Evolutionary conservation across 2,797 vertebrate genomes (phyloP).

Genomic region (Anas georgica): DNA sequence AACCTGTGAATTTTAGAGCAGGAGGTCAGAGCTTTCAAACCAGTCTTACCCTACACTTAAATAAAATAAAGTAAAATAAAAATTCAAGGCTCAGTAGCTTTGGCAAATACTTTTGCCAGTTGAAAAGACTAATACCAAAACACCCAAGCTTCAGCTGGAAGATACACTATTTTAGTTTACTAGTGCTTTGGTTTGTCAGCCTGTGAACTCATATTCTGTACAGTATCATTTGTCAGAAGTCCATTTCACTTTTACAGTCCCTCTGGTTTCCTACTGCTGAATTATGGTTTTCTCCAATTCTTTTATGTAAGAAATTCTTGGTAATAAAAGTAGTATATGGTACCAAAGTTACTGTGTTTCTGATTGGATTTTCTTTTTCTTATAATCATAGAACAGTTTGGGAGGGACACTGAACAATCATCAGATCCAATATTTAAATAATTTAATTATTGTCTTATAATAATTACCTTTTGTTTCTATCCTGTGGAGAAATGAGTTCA

Average conservation of each 20-base stretch:
- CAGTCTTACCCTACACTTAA: not conserved
- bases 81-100: not conserved
- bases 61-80: not conserved
- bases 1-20: not conserved
- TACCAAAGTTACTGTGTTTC: not conserved
- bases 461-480: not conserved
- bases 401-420: not conserved
- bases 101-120: not conserved
- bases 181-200: not conserved
- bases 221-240: conserved; percentile 2
- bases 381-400: not conserved
- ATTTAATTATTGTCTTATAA: not conserved
- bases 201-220: not conserved
- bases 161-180: rapidly evolving
- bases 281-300: not conserved
- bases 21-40: not conserved
- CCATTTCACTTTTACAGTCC: conserved; percentile 21
- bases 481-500: not conserved
- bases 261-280: not conserved
- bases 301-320: not conserved
- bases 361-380: not conserved
- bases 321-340: not conserved
- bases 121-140: not conserved
- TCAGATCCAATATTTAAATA: not conserved
- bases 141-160: not conserved